Conservation (phyloP, 1,140 invertebrate genomes). For the Zaprionus ornatus region DNA sequence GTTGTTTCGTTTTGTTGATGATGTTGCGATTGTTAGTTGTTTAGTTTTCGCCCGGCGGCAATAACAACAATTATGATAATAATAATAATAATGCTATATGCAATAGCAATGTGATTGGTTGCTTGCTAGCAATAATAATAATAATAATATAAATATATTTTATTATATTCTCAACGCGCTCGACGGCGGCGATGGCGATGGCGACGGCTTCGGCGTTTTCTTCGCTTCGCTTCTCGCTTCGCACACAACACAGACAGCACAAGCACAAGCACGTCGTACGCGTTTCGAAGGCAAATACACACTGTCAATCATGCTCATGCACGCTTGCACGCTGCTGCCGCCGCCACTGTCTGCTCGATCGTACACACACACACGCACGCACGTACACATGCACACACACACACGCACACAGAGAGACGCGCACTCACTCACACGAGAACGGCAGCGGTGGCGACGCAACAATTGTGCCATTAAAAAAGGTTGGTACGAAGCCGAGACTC, state of each 20-base stretch:
- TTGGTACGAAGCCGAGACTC: conserved; percentile 47
- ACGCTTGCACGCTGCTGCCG: conserved; percentile 41
- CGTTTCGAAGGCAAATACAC: conserved; percentile 84
- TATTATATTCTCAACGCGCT: conserved; percentile 59
- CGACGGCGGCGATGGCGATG: conserved; percentile 41
- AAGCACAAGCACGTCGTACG: conserved; percentile 82
- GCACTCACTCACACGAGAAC: conserved; percentile 13
- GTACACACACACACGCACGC: conserved; percentile 41
- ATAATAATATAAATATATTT: conserved; percentile 37
- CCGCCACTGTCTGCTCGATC: conserved; percentile 41
- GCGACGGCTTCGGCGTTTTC: conserved; percentile 59
- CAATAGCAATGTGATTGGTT: conserved; percentile 47
- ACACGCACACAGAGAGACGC: conserved; percentile 15
- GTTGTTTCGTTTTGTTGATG: no score
- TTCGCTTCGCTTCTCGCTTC: conserved; percentile 62
- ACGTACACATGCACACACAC: conserved; percentile 26
- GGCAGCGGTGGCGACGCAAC: conserved; percentile 64
- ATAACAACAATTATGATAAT: conserved; percentile 25
- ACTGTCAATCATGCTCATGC: conserved; percentile 82
- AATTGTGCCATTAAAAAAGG: conserved; percentile 83
- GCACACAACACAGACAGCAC: conserved; percentile 68
- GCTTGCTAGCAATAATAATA: conserved; percentile 46
- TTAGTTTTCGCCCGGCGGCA: conserved; percentile 31
- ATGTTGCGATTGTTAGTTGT: conserved; percentile 24
- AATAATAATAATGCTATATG: conserved; percentile 43